Evolutionary conservation across 2,888 invertebrate species (phyloP), one percentile per base, ranked within the genome.

Genomic region (Thelaira solivaga): DNA sequence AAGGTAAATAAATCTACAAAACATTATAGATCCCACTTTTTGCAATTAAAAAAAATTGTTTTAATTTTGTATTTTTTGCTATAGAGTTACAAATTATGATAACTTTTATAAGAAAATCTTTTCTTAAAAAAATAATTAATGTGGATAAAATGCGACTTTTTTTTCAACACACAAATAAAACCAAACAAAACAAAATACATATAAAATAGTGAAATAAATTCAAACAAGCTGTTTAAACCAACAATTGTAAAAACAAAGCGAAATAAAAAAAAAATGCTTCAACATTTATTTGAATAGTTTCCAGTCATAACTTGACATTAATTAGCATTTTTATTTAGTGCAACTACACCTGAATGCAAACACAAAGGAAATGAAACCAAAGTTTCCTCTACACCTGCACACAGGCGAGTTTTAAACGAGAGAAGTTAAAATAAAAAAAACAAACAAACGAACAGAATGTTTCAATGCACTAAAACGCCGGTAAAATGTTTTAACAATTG

Each of bases 401-500:
- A n/a, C n/a, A n/a, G n/a, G n/a, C n/a, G 5, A 13, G 26, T 43
- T 43, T 18, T 10, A 22, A 55, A 36, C 39, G 29, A 13, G 1
- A 18, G 2, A 10, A 24, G 22, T 4, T 16, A n/a, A 29, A 26
- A 13, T 5, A 41, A n/a, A n/a, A n/a, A n/a, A n/a, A n/a, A n/a
- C n/a, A n/a, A n/a, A n/a, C n/a, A n/a, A n/a, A n/a, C n/a, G 41
- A 41, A 41, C 13, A n/a, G 13, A 49, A 26, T 49, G 20, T 41
- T 53, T 68, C 31, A 53, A 49, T 49, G 39, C 29, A 43, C 57
- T 61, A 31, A 57, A 76, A 61, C 45, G 53, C 31, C 65, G 65
- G 76, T 53, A 72, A 76, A 77, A 72, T 64, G 45, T 65, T 76
- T 49, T 36, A 67, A 69, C 64, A 62, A 64, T 67, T 76, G 71